Percentiles rank a stretch among this genome's conserved stretches.
Conservation (phyloP, 1,140 invertebrate species). For the Aphis craccivora region DNA sequence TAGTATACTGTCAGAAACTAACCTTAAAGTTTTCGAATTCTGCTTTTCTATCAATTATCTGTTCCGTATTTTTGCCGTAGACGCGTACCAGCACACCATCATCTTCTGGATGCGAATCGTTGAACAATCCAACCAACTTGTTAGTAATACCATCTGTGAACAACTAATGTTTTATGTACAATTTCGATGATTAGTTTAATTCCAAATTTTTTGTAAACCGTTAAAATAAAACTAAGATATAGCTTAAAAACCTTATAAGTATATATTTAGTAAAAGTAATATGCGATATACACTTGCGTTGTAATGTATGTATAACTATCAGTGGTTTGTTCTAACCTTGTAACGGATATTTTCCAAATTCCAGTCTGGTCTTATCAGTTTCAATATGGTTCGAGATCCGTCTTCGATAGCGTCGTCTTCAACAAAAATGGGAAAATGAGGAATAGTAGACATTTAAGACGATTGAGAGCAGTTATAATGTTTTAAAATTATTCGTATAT, state of each 20-base stretch:
- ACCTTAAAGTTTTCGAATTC: slow-evolving; percentile 76
- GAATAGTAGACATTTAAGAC: neutral
- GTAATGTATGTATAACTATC: neutral
- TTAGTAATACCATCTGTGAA: slow-evolving; percentile 97
- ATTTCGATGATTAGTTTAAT: neutral
- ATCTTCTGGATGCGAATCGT: slow-evolving; percentile 66
- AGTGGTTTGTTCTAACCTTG: slow-evolving; percentile 54
- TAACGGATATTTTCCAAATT: slow-evolving; percentile 32
- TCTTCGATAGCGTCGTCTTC: slow-evolving; percentile 26
- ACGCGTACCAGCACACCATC: slow-evolving; percentile 87
- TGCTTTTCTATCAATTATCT: slow-evolving; percentile 87
- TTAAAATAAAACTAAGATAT: neutral
- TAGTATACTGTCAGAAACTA: slow-evolving; percentile 58
- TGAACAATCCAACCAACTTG: slow-evolving; percentile 83
- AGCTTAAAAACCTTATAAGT: neutral
- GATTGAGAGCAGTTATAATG: neutral
- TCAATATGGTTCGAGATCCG: slow-evolving; percentile 32
- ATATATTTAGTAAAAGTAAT: no score
- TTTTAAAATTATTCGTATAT: neutral
- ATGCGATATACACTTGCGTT: neutral
- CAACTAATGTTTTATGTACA: slow-evolving; percentile 68
- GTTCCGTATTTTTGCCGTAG: slow-evolving; percentile 93
- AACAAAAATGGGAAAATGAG: slow-evolving; percentile 46
- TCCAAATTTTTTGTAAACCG: neutral
- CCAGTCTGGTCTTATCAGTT: slow-evolving; percentile 51